phyloP scores from a whole-genome alignment of 2,113 vertebrate genomes.

The Sapajus apella region DNA sequence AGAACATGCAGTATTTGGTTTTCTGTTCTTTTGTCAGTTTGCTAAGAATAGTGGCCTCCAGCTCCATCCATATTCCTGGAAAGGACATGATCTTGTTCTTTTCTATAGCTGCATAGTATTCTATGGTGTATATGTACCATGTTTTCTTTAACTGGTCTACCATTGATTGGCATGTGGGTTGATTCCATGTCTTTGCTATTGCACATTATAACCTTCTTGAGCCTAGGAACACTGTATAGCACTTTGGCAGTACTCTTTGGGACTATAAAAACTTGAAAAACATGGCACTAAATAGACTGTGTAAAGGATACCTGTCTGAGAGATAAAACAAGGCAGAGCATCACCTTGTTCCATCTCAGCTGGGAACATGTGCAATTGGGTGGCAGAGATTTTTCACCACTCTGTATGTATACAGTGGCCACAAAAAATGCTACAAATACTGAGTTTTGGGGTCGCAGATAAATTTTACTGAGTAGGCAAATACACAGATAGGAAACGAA shows the following conservation, averaged over 20 bases:
- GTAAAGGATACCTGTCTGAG: slow-evolving; percentile 10
- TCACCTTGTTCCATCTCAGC: background rate
- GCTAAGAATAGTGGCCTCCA: too few species aligned
- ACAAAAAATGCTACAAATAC: background rate
- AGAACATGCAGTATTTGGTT: too few species aligned
- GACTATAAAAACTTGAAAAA: background rate
- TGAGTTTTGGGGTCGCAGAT: background rate
- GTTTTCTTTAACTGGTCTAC: too few species aligned
- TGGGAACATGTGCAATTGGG: background rate
- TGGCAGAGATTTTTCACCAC: background rate
- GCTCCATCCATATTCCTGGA: too few species aligned
- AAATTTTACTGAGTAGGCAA: background rate
- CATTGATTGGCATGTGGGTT: too few species aligned
- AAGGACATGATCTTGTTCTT: too few species aligned
- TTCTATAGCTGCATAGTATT: too few species aligned
- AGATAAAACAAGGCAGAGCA: background rate
- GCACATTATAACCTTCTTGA: background rate
- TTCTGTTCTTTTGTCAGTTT: too few species aligned
- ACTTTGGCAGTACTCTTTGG: background rate
- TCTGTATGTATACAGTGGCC: background rate
- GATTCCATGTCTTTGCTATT: too few species aligned
- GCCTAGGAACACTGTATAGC: background rate
- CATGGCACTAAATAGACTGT: background rate
- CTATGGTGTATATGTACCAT: too few species aligned
- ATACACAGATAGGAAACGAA: background rate